Percentiles rank a stretch among this genome's conserved stretches.
These are phyloP conservation scores for Siniperca obscura DNA, from an alignment of 2,797 vertebrate species.

Conservation along the genomic window DNA sequence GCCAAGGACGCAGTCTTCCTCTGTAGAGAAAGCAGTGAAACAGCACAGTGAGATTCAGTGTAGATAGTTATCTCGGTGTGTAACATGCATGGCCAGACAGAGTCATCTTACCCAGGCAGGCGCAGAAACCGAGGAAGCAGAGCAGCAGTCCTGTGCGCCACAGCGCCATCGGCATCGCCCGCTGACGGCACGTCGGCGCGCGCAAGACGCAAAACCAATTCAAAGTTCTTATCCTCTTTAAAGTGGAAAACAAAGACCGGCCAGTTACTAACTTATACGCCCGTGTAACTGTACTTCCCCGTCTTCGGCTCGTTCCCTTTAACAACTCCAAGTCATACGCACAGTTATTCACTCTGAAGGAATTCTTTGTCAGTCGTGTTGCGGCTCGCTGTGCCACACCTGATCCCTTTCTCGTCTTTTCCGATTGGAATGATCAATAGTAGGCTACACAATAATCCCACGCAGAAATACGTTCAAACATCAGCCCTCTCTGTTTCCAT, in stretches of 20 bases:
- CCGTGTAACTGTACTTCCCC: background rate
- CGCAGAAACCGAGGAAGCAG: conserved; percentile 43
- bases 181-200: conserved; percentile 1
- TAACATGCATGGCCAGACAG: background rate
- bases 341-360: conserved; percentile 10
- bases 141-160: conserved; percentile 69
- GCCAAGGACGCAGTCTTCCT: conserved; percentile 68
- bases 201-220: background rate
- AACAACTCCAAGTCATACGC: background rate
- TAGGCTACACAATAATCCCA: background rate
- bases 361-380: conserved; percentile 55
- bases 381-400: conserved; percentile 52
- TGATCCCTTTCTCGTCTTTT: background rate
- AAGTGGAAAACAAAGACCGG: background rate
- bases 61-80: background rate
- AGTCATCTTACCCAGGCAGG: conserved; percentile 67
- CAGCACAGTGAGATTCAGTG: background rate
- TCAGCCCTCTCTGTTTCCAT: background rate
- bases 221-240: background rate
- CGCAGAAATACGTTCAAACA: background rate
- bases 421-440: background rate
- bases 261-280: background rate
- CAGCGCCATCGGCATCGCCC: conserved; percentile 44
- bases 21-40: conserved; percentile 41
- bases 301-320: background rate